These are phyloP conservation scores for Hermatobates lingyangjiaoensis DNA, from an alignment of 1,140 invertebrate species.

Conservation along the genomic window DNA sequence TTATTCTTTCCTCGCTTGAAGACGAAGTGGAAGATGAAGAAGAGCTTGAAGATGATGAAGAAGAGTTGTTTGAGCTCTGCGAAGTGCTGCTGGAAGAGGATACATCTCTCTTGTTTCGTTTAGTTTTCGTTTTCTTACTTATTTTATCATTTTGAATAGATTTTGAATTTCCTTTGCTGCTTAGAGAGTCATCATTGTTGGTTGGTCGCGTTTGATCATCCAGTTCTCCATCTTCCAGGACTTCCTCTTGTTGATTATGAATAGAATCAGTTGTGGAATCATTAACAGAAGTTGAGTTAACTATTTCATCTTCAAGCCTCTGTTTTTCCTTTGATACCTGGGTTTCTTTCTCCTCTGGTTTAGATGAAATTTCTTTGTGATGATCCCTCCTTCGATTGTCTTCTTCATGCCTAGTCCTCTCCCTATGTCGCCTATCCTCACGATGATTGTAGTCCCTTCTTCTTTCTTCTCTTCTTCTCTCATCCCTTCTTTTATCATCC, in stretches of 20 bases:
- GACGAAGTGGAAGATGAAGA: neutral
- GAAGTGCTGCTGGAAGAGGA: conserved; percentile 10
- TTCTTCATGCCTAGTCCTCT: neutral
- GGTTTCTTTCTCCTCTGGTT: conserved; percentile 11
- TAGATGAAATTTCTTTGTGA: conserved; percentile 3
- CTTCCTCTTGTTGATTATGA: neutral
- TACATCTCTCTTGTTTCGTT: neutral
- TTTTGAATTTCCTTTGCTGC: neutral
- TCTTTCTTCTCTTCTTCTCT: conserved; percentile 7
- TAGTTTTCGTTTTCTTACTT: neutral
- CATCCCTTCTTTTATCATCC: conserved; percentile 10
- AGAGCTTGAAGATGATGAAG: conserved; percentile 2
- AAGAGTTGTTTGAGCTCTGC: conserved; percentile 8
- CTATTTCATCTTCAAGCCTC: neutral
- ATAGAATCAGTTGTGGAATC: neutral
- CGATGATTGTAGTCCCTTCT: conserved; percentile 7
- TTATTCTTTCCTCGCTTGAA: neutral
- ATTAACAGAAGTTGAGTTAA: neutral
- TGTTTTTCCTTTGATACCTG: neutral
- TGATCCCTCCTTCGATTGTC: neutral
- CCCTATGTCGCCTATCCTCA: conserved; percentile 13
- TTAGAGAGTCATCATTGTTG: neutral
- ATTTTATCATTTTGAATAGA: neutral
- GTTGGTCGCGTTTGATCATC: neutral
- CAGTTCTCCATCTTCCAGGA: neutral